Evolutionary conservation across 2,797 vertebrate genomes (phyloP).

Genomic region (Loris lydekkerianus): DNA sequence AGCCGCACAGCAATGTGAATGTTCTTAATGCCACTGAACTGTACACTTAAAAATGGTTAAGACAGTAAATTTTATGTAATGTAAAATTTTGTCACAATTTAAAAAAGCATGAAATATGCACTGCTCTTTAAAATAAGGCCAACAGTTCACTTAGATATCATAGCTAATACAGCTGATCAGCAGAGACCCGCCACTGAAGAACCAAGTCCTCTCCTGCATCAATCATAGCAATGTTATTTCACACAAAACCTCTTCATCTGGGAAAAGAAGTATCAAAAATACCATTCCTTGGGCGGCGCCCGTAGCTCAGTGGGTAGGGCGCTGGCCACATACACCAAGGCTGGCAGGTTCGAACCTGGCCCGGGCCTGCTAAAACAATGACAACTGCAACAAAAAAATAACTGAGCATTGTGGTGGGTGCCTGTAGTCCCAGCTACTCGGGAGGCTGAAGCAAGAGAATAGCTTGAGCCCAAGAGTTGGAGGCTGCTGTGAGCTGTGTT

Average conservation of each 20-base stretch:
- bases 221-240: neutral
- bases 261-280: slow-evolving; percentile 21
- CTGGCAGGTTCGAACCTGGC: too few relatives aligned
- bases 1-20: neutral
- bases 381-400: too few relatives aligned
- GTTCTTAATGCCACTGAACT: neutral
- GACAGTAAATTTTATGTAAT: neutral
- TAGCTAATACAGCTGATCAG: neutral
- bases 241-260: neutral
- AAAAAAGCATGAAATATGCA: neutral
- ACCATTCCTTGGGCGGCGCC: neutral
- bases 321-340: too few relatives aligned
- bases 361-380: too few relatives aligned
- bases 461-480: too few relatives aligned
- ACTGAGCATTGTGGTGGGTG: too few relatives aligned
- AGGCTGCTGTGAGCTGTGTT: too few relatives aligned
- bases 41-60: neutral
- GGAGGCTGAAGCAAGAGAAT: too few relatives aligned
- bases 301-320: too few relatives aligned
- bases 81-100: neutral
- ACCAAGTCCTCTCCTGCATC: neutral
- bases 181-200: neutral
- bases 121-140: neutral
- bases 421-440: too few relatives aligned
- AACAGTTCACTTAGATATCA: neutral